These are phyloP conservation scores for Smittia aterrima DNA, from an alignment of 2,888 invertebrate species.

Conservation along the genomic window DNA sequence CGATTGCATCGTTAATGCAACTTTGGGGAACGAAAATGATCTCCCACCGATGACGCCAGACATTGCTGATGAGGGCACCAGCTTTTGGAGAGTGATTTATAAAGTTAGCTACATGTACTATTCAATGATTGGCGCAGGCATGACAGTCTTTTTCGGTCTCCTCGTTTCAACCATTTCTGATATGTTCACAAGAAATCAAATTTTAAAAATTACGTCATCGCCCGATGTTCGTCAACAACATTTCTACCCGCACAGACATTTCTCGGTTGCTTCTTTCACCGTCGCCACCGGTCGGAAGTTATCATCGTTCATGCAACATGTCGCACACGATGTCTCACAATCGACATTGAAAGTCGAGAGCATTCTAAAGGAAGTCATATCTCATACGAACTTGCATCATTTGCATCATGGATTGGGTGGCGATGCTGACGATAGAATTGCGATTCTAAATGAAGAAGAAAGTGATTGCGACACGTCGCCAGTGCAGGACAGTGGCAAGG, in stretches of 20 bases:
- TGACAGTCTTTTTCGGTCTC: slow-evolving; percentile 71
- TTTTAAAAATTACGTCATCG: not conserved
- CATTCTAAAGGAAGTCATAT: slow-evolving; percentile 37
- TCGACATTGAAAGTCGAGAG: slow-evolving; percentile 40
- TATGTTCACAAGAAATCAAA: not conserved
- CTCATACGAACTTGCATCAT: slow-evolving; percentile 38
- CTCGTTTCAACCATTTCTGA: slow-evolving; percentile 64
- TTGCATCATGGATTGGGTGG: not conserved
- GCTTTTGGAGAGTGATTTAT: slow-evolving; percentile 57
- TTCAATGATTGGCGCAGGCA: slow-evolving; percentile 73
- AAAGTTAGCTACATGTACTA: slow-evolving; percentile 89
- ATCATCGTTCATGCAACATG: slow-evolving; percentile 7
- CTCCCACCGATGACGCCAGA: slow-evolving; percentile 7
- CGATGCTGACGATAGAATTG: slow-evolving; percentile 34
- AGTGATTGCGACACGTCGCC: not conserved
- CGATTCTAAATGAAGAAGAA: slow-evolving; percentile 37
- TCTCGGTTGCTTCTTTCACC: slow-evolving; percentile 18
- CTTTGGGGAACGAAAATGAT: slow-evolving; percentile 44
- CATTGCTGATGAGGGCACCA: not conserved
- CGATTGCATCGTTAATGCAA: slow-evolving; percentile 48
- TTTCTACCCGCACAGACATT: slow-evolving; percentile 20
- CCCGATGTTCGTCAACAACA: not conserved
- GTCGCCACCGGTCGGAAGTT: not conserved
- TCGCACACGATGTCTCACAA: slow-evolving; percentile 34
- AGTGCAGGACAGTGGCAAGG: not conserved